phyloP scores from a whole-genome alignment of 2,113 vertebrate species.

The Thomomys bottae region DNA sequence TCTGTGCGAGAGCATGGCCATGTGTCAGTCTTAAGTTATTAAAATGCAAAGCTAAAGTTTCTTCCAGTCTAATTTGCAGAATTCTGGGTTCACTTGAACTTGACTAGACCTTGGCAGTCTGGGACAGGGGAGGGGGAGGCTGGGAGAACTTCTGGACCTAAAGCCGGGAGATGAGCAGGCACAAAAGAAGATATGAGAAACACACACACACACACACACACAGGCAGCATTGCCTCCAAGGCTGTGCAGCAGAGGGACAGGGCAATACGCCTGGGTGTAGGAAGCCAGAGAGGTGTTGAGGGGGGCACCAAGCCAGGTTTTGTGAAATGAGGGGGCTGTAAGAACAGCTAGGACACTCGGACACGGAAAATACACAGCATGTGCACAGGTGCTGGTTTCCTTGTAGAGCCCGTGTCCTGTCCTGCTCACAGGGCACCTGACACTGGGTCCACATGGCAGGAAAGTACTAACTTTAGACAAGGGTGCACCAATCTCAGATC shows the following conservation, averaged over 20 bases:
- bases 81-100: not conserved
- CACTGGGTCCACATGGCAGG: not conserved
- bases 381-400: not conserved
- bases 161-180: not conserved
- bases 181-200: not conserved
- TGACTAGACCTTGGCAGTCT: not conserved
- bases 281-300: too few species aligned
- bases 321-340: not conserved
- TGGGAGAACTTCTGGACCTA: not conserved
- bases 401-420: too few species aligned
- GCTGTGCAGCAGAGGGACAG: not conserved
- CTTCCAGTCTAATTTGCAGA: not conserved
- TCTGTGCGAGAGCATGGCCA: not conserved
- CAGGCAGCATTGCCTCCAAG: not conserved
- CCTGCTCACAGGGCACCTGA: not conserved
- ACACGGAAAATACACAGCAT: not conserved
- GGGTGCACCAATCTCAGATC: not conserved
- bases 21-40: conserved; percentile 76
- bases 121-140: not conserved
- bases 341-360: not conserved
- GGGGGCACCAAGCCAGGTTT: not conserved
- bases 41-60: conserved; percentile 40
- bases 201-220: too few species aligned
- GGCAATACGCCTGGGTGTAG: too few species aligned
- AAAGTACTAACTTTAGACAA: not conserved